Base-by-base conservation (phyloP, 1,140 invertebrate species). In the Cydia pomonella region DNA sequence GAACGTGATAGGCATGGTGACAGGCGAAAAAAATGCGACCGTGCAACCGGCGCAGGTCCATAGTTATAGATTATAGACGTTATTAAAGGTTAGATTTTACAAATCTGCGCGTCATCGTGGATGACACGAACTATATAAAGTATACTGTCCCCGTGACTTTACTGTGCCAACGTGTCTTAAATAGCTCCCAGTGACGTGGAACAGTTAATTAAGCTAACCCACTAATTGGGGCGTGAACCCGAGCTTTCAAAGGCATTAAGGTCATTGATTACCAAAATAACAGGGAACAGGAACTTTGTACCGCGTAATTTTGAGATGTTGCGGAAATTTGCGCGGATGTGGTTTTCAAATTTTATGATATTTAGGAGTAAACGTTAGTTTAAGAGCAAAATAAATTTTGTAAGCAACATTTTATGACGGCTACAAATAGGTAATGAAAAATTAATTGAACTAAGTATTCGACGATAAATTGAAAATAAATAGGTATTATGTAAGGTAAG, bases 181-280 rank as follows among this genome's bases (percentile, higher is more conserved):
- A 66, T 66, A 66, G 63, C 23, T 18, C 27, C 27, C 63, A 66
- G 25, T 66, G 63, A 66, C 63, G 63, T 29, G 63, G 27, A 29
- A 16, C 16, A 29, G 63, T 66, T 66, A 66, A 66, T 66, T 66
- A 66, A 25, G 63, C 63, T 66, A 29, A 33, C 25, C 63, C 63
- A n/a, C 63, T 66, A 66, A 66, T 66, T 66, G 63, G 63, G 63
- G 63, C 63, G 63, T 66, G 27, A 66, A n/a, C 27, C 25, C 23
- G 62, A 63, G 62, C 62, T 63, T 63, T 23, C 23, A n/a, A 21
- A 66, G 63, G 21, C 16, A 66, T 66, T 66, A 66, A 66, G 63
- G 63, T 29, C 63, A 66, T 29, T 16, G 63, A 66, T 66, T 66
- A 66, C 63, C 63, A n/a, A 66, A 66, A 66, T 66, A 66, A 66